These are phyloP conservation scores for Hoplias malabaricus DNA, from an alignment of 2,113 vertebrate genomes.

Conservation along the genomic window DNA sequence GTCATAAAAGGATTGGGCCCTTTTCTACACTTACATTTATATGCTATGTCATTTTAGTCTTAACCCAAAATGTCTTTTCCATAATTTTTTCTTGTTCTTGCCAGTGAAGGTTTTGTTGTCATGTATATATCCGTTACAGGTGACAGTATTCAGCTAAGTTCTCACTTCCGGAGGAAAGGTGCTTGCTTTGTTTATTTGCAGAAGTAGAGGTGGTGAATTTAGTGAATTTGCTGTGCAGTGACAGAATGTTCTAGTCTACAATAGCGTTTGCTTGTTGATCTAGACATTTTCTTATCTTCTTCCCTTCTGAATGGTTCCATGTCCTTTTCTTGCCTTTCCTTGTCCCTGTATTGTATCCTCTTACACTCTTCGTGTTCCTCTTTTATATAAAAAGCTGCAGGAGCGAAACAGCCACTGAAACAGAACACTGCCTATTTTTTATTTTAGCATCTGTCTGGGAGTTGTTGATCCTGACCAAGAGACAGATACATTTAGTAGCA, in stretches of 20 bases:
- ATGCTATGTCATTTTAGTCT: not conserved
- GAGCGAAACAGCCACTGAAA: not conserved
- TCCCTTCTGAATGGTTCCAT: not conserved
- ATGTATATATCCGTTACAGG: slow-evolving; percentile 66
- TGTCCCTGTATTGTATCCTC: slow-evolving; percentile 7
- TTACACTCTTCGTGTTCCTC: slow-evolving; percentile 15
- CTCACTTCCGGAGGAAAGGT: slow-evolving; percentile 71
- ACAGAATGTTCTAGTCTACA: slow-evolving; percentile 22
- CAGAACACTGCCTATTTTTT: not conserved
- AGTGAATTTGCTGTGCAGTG: slow-evolving; percentile 45
- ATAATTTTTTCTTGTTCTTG: slow-evolving; percentile 46
- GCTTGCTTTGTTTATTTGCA: slow-evolving; percentile 58
- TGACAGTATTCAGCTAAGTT: slow-evolving; percentile 66
- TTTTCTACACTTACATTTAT: not conserved
- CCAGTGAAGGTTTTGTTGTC: slow-evolving; percentile 53
- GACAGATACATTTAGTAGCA: not conserved
- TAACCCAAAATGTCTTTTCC: not conserved
- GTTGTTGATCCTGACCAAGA: slow-evolving; percentile 44
- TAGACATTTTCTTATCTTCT: not conserved
- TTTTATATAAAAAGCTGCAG: slow-evolving; percentile 9
- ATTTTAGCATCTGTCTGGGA: slow-evolving; percentile 51
- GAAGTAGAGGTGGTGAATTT: slow-evolving; percentile 46
- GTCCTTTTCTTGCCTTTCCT: not conserved
- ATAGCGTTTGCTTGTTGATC: not conserved
- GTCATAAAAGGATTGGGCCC: too few relatives aligned